Conservation (phyloP, 2,797 vertebrate genomes). For the Poecilia wingei region DNA sequence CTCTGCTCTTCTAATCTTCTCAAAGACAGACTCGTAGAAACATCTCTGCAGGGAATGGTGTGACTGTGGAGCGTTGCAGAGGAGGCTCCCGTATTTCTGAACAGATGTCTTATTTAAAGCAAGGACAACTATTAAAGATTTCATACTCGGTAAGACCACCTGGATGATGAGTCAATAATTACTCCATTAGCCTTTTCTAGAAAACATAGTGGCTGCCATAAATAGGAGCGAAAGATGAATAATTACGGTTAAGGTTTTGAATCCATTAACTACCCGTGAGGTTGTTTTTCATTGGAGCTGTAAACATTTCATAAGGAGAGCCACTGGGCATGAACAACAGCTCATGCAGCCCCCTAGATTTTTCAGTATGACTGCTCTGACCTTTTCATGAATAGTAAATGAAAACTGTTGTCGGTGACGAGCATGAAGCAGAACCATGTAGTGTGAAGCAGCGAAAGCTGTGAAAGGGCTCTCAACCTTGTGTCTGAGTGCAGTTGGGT, state of each 20-base stretch:
- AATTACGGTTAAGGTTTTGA: constrained; percentile 23
- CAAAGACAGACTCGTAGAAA: constrained; percentile 26
- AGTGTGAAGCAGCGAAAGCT: constrained; percentile 30
- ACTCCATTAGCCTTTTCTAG: constrained; percentile 11
- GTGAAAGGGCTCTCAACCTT: constrained; percentile 30
- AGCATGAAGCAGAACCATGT: constrained; percentile 33
- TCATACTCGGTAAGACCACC: constrained; percentile 12
- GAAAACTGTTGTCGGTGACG: constrained; percentile 41
- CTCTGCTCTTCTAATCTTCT: constrained; percentile 22
- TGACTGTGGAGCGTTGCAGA: constrained; percentile 13
- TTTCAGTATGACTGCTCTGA: constrained; percentile 55
- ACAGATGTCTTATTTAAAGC: constrained; percentile 11
- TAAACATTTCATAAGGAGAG: constrained; percentile 22
- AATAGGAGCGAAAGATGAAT: constrained; percentile 33
- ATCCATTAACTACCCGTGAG: constrained; percentile 31
- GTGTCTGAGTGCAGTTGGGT: background rate
- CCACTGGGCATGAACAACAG: constrained; percentile 32
- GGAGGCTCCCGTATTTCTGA: background rate
- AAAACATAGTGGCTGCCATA: constrained; percentile 13
- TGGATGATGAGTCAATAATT: constrained; percentile 28
- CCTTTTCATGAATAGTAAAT: constrained; percentile 56
- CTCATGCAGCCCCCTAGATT: constrained; percentile 5
- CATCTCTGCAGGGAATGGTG: constrained; percentile 28
- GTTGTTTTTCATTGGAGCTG: constrained; percentile 29
- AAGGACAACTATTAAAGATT: background rate